Conservation (phyloP, 1,140 invertebrate genomes). For the Glomeris maerens region DNA sequence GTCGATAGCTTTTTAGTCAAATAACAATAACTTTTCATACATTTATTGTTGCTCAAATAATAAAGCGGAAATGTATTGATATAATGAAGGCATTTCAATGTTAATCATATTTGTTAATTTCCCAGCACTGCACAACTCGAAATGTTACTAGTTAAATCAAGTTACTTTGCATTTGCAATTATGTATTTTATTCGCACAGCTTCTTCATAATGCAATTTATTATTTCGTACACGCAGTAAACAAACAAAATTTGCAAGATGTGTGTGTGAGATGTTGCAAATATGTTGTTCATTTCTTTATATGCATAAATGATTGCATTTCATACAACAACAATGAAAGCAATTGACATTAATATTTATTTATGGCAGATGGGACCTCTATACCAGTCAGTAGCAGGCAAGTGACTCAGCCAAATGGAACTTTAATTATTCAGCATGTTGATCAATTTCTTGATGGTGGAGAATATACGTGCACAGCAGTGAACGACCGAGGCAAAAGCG, state of each 20-base stretch:
- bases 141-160: too few species aligned
- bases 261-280: not conserved
- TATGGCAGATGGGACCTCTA: not conserved
- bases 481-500: slow-evolving; percentile 43
- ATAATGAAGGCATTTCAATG: too few species aligned
- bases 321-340: not conserved
- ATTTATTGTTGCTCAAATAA: too few species aligned
- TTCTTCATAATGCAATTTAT: too few species aligned
- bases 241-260: not conserved
- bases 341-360: not conserved
- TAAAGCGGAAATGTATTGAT: too few species aligned
- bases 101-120: too few species aligned
- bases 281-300: slow-evolving; percentile 2
- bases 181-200: too few species aligned
- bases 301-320: not conserved
- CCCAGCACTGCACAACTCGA: too few species aligned
- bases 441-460: slow-evolving; percentile 64
- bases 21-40: too few species aligned
- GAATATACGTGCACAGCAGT: slow-evolving; percentile 77
- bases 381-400: not conserved
- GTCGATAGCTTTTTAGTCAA: too few species aligned
- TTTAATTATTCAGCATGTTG: slow-evolving; percentile 65
- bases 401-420: slow-evolving; percentile 30
- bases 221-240: too few species aligned
- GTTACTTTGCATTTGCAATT: too few species aligned